Evolutionary conservation across 2,797 vertebrate genomes (phyloP), one percentile per base, ranked within the genome.

Genomic region (Odontamblyopus lacepedii): DNA sequence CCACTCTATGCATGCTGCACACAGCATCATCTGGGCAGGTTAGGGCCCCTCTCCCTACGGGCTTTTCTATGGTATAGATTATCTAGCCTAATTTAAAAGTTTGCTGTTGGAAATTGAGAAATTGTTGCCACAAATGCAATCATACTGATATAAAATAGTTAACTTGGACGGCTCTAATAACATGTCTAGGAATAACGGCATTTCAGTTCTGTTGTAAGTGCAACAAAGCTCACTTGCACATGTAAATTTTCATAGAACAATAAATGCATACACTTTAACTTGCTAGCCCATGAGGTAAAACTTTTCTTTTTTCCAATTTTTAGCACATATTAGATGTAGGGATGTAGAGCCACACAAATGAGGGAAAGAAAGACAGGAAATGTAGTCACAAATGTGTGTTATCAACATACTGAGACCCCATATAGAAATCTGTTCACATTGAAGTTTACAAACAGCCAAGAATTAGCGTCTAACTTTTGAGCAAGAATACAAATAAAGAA

Each of bases 21-120:
- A 82, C 75, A 69, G 80, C 80, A 75, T 89, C 86, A 85, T 88
- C 83, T 88, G 81, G 78, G 86, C 85, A 84, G 77, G 78, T 83
- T 63, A 48, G 77, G 70, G 77, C 78, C 60, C 71, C 75, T 48
- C 11, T 73, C 70, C 67, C 72, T 63, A 78, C 60, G 77, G 83
- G 83, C 80, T 85, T 84, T 35, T 7, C 30, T 76, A 82, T 82
- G 53, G 75, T 77, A n/a, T 71, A 72, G 66, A 81, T 79, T 73
- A 70, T 82, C 50, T 23, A 63, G 73, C 74, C 76, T 76, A 68
- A 73, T 77, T 85, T 60, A 78, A 79, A 77, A 70, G 78, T 70
- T 44, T 30, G 19, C 62, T 63, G 35, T 44, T 63, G 18, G 61
- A 12, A 60, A 60, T 60, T 60, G 57, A 60, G 57, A 60, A 60